phyloP scores from a whole-genome alignment of 92 coral and sea anemone species.

The Galaxea fascicularis region DNA sequence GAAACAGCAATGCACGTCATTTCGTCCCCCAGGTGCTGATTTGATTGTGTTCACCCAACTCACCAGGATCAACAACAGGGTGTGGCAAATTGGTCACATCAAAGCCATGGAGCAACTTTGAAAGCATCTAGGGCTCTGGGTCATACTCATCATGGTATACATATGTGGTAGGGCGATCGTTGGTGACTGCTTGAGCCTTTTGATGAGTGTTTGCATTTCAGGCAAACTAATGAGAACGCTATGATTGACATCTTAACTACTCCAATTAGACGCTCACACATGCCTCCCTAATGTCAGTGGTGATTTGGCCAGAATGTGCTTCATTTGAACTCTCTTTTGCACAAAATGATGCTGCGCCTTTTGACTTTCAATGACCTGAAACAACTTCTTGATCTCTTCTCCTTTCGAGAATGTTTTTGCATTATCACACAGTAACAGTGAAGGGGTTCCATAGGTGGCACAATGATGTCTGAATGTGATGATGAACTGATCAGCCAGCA shows the following conservation, averaged over 20 bases:
- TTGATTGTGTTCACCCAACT: conserved; percentile 26
- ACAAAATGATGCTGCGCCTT: conserved; percentile 15
- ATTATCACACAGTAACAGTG: conserved; percentile 40
- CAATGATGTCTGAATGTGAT: conserved; percentile 40
- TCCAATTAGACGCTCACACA: conserved; percentile 47
- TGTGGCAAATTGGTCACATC: conserved; percentile 44
- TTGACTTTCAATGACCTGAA: conserved; percentile 22
- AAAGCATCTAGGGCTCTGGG: conserved; percentile 49
- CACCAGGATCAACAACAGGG: conserved; percentile 47
- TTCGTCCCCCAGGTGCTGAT: not conserved
- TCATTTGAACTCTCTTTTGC: conserved; percentile 26
- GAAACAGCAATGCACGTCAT: conserved; percentile 24
- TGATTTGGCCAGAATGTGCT: conserved; percentile 51
- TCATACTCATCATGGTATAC: conserved; percentile 47
- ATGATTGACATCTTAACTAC: conserved; percentile 47
- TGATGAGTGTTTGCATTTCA: conserved; percentile 43
- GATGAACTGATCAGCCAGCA: conserved; percentile 41
- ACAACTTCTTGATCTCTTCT: conserved; percentile 34
- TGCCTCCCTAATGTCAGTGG: conserved; percentile 55
- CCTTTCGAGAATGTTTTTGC: conserved; percentile 37
- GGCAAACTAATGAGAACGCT: conserved; percentile 35
- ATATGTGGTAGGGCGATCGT: conserved; percentile 59
- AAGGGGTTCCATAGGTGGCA: conserved; percentile 46
- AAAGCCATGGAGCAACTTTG: conserved; percentile 50
- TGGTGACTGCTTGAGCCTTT: conserved; percentile 60